Evolutionary conservation across 2,797 vertebrate species (phyloP).

Genomic region (Sparus aurata): DNA sequence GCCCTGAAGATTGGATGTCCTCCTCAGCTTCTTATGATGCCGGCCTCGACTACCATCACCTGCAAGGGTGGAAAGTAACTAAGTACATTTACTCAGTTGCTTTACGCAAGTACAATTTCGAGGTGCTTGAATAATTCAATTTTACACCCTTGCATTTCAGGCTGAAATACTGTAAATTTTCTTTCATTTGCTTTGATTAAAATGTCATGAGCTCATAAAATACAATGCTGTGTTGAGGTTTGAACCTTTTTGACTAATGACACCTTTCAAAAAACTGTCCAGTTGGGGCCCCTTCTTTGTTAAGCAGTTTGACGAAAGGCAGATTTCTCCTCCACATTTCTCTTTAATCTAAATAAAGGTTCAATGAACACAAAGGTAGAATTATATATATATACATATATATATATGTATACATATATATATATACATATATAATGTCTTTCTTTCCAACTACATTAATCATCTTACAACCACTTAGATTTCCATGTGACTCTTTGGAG

Average conservation of each 20-base stretch:
- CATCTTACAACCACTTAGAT: not conserved
- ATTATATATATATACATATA: too few relatives aligned
- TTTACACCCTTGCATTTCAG: not conserved
- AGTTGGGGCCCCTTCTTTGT: too few relatives aligned
- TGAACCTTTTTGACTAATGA: not conserved
- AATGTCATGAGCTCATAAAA: not conserved
- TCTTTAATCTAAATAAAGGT: not conserved
- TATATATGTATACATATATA: too few relatives aligned
- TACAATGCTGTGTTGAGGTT: not conserved
- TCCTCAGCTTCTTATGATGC: conserved; percentile 49
- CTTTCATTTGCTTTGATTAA: too few relatives aligned
- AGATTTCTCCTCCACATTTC: not conserved
- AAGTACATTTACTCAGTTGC: not conserved
- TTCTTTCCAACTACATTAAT: not conserved
- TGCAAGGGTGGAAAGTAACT: not conserved
- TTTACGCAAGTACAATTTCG: not conserved
- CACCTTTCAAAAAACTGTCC: not conserved
- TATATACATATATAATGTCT: not conserved
- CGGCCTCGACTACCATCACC: conserved; percentile 38
- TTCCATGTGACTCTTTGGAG: not conserved
- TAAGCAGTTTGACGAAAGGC: too few relatives aligned
- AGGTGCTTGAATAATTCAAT: not conserved
- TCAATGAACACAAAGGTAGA: not conserved
- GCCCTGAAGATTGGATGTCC: conserved; percentile 31
- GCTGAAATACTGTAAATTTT: too few relatives aligned